These are phyloP conservation scores for Sturmia bella DNA, from an alignment of 2,888 invertebrate genomes.

Conservation along the genomic window DNA sequence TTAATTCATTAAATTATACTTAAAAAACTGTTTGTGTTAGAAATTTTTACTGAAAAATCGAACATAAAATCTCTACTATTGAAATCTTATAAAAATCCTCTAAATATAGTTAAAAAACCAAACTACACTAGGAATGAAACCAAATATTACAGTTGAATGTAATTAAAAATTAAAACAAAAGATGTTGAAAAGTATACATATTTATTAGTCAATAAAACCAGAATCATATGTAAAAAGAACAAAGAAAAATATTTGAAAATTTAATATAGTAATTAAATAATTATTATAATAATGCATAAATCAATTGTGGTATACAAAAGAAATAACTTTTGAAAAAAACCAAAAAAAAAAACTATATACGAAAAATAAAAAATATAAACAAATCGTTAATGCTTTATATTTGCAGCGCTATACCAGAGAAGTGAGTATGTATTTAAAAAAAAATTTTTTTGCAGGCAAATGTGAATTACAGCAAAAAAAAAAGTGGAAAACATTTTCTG, in stretches of 20 bases:
- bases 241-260: slow-evolving; percentile 9
- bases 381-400: slow-evolving; percentile 13
- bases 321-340: slow-evolving; percentile 52
- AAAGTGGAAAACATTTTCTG: no score
- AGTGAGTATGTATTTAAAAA: slow-evolving; percentile 35
- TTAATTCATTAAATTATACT: slow-evolving; percentile 16
- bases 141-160: slow-evolving; percentile 52
- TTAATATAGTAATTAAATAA: slow-evolving; percentile 44
- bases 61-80: slow-evolving; percentile 1
- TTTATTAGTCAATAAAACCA: slow-evolving; percentile 34
- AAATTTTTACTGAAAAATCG: not conserved
- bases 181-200: slow-evolving; percentile 16
- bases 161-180: slow-evolving; percentile 26
- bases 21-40: slow-evolving; percentile 14
- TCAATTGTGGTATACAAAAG: slow-evolving; percentile 66
- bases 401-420: not conserved
- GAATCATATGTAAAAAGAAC: slow-evolving; percentile 43
- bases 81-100: not conserved
- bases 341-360: slow-evolving; percentile 59
- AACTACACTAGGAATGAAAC: slow-evolving; percentile 42
- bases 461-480: no score
- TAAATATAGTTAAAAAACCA: slow-evolving; percentile 1
- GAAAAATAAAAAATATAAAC: slow-evolving; percentile 59
- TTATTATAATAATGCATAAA: slow-evolving; percentile 35
- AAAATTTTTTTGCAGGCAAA: no score